A percentile compares a stretch with the other conserved stretches of the same genome.
These are phyloP conservation scores for Gnatocerus cornutus DNA, from an alignment of 2,888 invertebrate genomes.

Conservation along the genomic window DNA sequence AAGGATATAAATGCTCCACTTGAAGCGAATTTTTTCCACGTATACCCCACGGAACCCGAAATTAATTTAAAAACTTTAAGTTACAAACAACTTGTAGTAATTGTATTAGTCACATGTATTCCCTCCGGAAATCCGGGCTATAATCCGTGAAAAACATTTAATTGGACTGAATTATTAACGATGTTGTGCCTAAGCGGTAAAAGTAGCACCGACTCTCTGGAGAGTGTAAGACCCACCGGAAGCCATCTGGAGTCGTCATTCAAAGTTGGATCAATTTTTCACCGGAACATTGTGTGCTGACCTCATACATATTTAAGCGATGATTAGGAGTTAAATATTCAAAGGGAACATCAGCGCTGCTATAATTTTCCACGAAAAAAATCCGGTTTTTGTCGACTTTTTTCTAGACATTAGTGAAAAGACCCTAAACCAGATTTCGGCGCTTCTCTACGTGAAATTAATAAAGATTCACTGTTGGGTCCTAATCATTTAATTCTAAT, in stretches of 20 bases:
- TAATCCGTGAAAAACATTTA: constrained; percentile 26
- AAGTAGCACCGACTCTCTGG: constrained; percentile 19
- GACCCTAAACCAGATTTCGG: background rate
- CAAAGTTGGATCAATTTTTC: constrained; percentile 12
- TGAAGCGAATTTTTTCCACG: constrained; percentile 8
- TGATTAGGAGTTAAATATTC: constrained; percentile 6
- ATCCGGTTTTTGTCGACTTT: background rate
- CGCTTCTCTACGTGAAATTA: constrained; percentile 12
- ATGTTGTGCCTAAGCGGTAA: constrained; percentile 11
- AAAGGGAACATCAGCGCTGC: constrained; percentile 1
- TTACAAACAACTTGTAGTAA: constrained; percentile 14
- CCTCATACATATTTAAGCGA: constrained; percentile 7
- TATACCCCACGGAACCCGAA: constrained; percentile 21
- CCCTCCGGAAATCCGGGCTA: constrained; percentile 16
- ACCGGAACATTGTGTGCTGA: constrained; percentile 7
- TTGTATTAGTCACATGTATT: constrained; percentile 28
- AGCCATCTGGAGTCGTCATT: constrained; percentile 22
- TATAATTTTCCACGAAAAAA: background rate
- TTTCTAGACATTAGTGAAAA: constrained; percentile 2
- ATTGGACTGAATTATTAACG: constrained; percentile 42
- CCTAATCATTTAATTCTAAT: constrained; percentile 28
- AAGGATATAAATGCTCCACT: constrained; percentile 24
- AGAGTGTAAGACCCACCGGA: constrained; percentile 25
- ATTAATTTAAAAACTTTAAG: constrained; percentile 32
- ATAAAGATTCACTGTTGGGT: constrained; percentile 16